These are phyloP conservation scores for Petrolisthes cinctipes DNA, from an alignment of 2,888 invertebrate species.

Conservation along the genomic window DNA sequence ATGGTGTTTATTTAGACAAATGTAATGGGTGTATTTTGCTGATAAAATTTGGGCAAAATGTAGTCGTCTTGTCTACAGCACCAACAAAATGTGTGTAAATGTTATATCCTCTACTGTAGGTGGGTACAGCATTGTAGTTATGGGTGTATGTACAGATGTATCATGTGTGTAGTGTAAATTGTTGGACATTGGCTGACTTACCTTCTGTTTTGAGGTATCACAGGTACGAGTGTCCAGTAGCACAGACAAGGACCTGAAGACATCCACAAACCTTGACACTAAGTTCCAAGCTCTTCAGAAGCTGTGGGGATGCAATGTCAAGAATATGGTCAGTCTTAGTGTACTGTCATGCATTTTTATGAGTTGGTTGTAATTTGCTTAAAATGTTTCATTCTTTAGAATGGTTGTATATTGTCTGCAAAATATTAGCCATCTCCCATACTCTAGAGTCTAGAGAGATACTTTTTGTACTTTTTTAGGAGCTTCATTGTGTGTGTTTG, in stretches of 20 bases:
- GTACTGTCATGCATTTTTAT: too few species aligned
- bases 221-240: conserved; percentile 45
- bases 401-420: not conserved
- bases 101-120: too few species aligned
- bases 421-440: not conserved
- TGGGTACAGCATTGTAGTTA: not conserved
- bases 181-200: not conserved
- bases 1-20: too few species aligned
- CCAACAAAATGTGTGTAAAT: too few species aligned
- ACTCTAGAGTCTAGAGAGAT: not conserved
- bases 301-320: conserved; percentile 76
- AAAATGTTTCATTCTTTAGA: not conserved
- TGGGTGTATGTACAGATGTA: not conserved
- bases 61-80: too few species aligned
- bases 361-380: too few species aligned
- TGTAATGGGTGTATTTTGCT: too few species aligned
- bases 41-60: too few species aligned
- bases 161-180: conserved; percentile 14
- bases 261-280: conserved; percentile 82
- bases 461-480: not conserved
- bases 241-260: conserved; percentile 73
- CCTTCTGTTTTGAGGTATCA: not conserved
- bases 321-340: conserved; percentile 50
- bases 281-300: conserved; percentile 85
- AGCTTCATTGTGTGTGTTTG: not conserved